Evolutionary conservation across 2,888 invertebrate genomes (phyloP), one percentile per base, ranked within the genome.

Genomic region (Nasonia oneida): DNA sequence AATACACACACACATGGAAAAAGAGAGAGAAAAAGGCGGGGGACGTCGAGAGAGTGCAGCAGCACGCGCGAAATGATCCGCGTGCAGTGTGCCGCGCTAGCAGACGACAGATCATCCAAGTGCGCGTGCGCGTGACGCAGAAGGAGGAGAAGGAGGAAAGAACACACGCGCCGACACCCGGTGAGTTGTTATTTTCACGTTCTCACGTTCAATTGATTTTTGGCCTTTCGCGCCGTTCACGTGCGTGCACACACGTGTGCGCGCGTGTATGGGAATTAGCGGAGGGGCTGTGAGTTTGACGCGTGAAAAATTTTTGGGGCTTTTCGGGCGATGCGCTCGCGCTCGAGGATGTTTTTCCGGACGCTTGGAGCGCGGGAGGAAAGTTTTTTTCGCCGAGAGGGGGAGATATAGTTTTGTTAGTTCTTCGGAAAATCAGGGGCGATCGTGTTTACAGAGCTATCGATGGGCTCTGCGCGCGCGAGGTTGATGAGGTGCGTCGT

Each of bases 101-200:
- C 80, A 80, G 80, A 80, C 80, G 80, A 80, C 80, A 39, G 74
- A 57, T 5, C 29, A 42, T 29, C 23, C 42, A 14, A 42, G 61
- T 67, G 50, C 47, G 78, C 39, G n/a, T 37, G 64, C 64, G 74
- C 67, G 3, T 67, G 39, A 61, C 12, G 33, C 42, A 37, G 53
- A 10, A 57, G 39, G 37, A 33, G 18, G 18, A 75, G 15, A n/a
- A 75, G 37, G 81, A 33, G 14, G 33, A 37, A 33, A 37, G 42
- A 70, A 79, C 76, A 42, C 53, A 42, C 37, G 23, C 67, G n/a
- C 83, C 74, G 53, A 57, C 75, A 81, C 75, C 57, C 80, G 84
- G 84, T 84, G 84, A 84, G 84, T 84, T 84, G 84, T 75, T 84
- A 81, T 76, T 70, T 76, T 81, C 75, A 84, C 79, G 74, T 75